These are phyloP conservation scores for Anticlea derivata DNA, from an alignment of 2,888 invertebrate genomes.

Conservation along the genomic window DNA sequence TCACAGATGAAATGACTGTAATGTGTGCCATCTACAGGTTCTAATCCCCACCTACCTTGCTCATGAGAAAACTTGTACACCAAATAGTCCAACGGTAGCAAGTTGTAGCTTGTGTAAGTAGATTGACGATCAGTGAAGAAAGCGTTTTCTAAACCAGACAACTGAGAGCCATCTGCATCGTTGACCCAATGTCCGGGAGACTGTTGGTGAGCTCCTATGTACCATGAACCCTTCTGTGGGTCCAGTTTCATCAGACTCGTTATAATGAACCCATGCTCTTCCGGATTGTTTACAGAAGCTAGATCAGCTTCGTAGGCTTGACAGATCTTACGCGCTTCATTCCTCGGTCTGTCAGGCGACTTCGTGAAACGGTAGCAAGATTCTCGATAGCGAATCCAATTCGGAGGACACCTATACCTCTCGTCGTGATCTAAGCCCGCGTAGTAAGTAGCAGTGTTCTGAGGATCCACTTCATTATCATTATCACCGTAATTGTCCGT, in stretches of 20 bases:
- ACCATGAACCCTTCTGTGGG: conserved; percentile 94
- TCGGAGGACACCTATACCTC: conserved; percentile 88
- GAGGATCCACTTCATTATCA: conserved; percentile 69
- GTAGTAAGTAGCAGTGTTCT: conserved; percentile 67
- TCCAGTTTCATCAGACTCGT: conserved; percentile 92
- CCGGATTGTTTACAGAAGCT: conserved; percentile 89
- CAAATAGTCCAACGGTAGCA: conserved; percentile 87
- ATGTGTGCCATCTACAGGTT: conserved; percentile 91
- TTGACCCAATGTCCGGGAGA: conserved; percentile 91
- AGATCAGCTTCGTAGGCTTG: conserved; percentile 92
- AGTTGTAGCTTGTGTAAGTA: conserved; percentile 72
- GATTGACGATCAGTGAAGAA: conserved; percentile 86
- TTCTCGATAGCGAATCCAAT: conserved; percentile 92
- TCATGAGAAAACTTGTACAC: conserved; percentile 90
- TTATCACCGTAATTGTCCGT: conserved; percentile 63
- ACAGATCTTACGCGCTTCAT: conserved; percentile 93
- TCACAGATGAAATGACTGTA: conserved; percentile 94
- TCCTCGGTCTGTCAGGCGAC: conserved; percentile 91
- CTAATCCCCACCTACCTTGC: conserved; percentile 92
- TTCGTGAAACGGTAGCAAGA: conserved; percentile 96
- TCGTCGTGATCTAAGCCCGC: conserved; percentile 75
- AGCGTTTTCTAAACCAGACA: conserved; percentile 91
- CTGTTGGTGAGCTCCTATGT: conserved; percentile 90
- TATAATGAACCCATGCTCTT: conserved; percentile 94
- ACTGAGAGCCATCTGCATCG: conserved; percentile 91